Base-by-base conservation (phyloP, 2,888 invertebrate genomes). In the Celastrina argiolus region DNA sequence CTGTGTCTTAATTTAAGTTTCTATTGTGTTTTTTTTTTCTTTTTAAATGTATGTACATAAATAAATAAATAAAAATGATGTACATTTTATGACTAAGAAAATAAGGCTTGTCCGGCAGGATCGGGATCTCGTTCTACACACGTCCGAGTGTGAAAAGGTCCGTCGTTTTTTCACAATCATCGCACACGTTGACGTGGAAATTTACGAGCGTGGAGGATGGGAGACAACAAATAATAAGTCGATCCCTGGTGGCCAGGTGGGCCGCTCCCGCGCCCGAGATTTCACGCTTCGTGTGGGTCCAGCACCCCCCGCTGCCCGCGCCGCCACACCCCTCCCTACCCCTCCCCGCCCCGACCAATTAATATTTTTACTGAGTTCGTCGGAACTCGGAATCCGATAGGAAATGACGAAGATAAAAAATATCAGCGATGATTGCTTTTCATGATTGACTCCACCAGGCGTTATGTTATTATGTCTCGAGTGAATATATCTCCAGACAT, bases 271-370 rank as follows among this genome's bases (percentile, higher is more conserved):
- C 84, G 78, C 81, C 84, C 81, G 83, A 83, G 85, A 90, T 90
- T 90, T 88, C 88, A 90, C 88, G 90, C 90, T 82, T 79, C 88
- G 89, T 89, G 90, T 88, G 90, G 80, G 90, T 88, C 85, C 85
- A 72, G 67, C 70, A 71, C 74, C 68, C 67, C 70, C 78, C 70
- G 74, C 51, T 16, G 8, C 84, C 87, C 84, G 84, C 84, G 77
- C 81, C 84, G 89, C 88, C 85, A 84, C 74, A 75, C 79, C 83
- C 71, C 64, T 34, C 70, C 69, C n/a, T n/a, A n/a, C n/a, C n/a
- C 77, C 70, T 74, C 73, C 71, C 75, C 75, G 74, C 75, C 73
- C 76, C 74, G 75, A 79, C 83, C 87, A 88, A 88, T 88, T 88
- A 88, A 88, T 88, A 85, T 84, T 84, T 85, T 82, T 83, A 86